phyloP scores from a whole-genome alignment of 2,888 invertebrate species.

The Phyto melanocephala region DNA sequence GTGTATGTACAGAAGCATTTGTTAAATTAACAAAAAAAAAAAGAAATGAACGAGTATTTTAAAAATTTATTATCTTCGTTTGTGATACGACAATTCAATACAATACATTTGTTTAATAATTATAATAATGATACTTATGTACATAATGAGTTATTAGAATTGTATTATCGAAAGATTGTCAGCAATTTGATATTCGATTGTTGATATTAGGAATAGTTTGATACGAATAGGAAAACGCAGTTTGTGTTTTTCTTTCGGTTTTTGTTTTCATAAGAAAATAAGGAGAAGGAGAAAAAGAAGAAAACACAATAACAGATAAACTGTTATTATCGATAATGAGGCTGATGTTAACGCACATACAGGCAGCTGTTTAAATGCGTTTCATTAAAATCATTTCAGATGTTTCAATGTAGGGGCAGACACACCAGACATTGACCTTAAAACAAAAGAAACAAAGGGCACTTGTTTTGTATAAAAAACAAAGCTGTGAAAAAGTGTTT shows the following conservation, averaged over 20 bases:
- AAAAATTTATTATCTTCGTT: neutral
- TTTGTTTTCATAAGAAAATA: neutral
- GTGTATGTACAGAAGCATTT: too few relatives aligned
- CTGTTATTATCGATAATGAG: neutral
- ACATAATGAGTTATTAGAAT: neutral
- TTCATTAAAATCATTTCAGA: neutral
- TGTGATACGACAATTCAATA: neutral
- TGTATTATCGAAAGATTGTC: neutral
- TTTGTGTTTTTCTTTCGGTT: neutral
- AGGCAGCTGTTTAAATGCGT: neutral
- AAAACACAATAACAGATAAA: slow-evolving; percentile 1
- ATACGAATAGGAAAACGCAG: neutral
- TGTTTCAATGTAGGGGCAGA: neutral
- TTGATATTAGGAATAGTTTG: neutral
- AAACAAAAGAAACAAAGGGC: neutral
- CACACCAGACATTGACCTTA: neutral
- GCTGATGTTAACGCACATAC: neutral
- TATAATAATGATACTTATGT: neutral
- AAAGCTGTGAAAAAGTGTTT: too few relatives aligned
- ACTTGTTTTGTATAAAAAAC: neutral
- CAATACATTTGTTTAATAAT: neutral
- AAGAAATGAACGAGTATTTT: too few relatives aligned
- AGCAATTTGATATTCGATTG: neutral
- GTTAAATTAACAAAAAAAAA: too few relatives aligned
- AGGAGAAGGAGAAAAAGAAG: too few relatives aligned